These are phyloP conservation scores for Sprattus sprattus DNA, from an alignment of 2,113 vertebrate species.

Conservation along the genomic window DNA sequence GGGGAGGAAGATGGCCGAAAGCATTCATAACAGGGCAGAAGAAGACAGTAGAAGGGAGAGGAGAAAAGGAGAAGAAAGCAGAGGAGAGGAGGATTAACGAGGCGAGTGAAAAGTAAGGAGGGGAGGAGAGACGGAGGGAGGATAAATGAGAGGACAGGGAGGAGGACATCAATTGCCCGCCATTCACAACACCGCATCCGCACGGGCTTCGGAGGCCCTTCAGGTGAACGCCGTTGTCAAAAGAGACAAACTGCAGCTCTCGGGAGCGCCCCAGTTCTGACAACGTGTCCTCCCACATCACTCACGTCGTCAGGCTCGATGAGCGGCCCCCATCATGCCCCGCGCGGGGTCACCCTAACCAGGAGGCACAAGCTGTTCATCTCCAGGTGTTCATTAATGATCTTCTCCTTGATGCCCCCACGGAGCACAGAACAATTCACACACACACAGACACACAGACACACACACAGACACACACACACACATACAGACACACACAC, in stretches of 20 bases:
- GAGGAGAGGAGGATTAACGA: conserved; percentile 34
- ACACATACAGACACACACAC: conserved; percentile 3
- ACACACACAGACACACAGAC: conserved; percentile 35
- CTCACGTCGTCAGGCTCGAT: conserved; percentile 68
- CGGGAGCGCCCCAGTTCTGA: conserved; percentile 93
- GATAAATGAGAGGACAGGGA: conserved; percentile 22
- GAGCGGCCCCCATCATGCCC: conserved; percentile 51
- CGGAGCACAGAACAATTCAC: conserved; percentile 67
- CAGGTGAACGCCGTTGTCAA: conserved; percentile 86
- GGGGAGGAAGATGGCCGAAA: background rate
- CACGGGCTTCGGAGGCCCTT: conserved; percentile 78
- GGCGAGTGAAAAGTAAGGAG: conserved; percentile 7
- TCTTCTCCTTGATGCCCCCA: conserved; percentile 74
- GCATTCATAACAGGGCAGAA: background rate
- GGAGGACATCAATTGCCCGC: conserved; percentile 54
- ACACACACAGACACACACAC: background rate
- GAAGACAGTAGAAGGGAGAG: background rate
- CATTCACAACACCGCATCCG: conserved; percentile 63
- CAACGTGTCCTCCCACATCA: conserved; percentile 72
- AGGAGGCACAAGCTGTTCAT: conserved; percentile 78
- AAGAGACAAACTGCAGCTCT: conserved; percentile 89
- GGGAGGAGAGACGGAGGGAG: conserved; percentile 34
- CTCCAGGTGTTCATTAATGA: conserved; percentile 79
- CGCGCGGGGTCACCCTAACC: conserved; percentile 73
- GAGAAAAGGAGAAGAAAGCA: conserved; percentile 29